Evolutionary conservation across 1,140 invertebrate species (phyloP).

Genomic region (Triops longicaudatus): DNA sequence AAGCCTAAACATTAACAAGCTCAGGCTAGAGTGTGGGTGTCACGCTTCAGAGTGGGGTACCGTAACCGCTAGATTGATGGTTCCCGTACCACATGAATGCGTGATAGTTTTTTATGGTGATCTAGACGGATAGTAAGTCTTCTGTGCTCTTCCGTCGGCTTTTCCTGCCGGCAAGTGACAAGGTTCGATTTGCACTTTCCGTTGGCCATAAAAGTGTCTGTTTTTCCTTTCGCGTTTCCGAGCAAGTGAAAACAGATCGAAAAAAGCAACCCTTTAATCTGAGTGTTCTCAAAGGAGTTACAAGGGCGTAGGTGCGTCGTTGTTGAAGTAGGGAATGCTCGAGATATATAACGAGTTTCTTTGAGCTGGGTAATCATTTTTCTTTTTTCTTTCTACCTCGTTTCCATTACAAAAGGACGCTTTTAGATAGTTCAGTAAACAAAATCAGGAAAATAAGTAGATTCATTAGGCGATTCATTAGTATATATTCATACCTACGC

Average conservation of each 20-base stretch:
- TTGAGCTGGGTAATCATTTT: neutral
- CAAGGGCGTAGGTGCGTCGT: neutral
- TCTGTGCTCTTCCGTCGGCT: neutral
- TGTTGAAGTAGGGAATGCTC: neutral
- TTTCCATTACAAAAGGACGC: neutral
- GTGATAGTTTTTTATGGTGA: neutral
- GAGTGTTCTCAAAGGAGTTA: neutral
- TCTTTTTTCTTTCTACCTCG: neutral
- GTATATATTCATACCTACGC: too few relatives aligned
- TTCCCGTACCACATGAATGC: neutral
- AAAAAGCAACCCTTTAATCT: neutral
- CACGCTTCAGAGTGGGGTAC: neutral
- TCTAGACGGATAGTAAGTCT: neutral
- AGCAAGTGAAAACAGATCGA: neutral
- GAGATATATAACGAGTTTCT: neutral
- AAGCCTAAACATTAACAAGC: neutral
- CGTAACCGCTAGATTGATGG: neutral
- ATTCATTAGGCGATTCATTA: too few relatives aligned
- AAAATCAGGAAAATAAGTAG: too few relatives aligned
- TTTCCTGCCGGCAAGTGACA: neutral
- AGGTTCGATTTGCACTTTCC: constrained; percentile 7
- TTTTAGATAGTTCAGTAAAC: too few relatives aligned
- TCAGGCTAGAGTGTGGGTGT: neutral
- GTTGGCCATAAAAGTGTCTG: constrained; percentile 6
- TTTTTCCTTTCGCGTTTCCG: neutral